Evolutionary conservation across 2,888 invertebrate genomes (phyloP), one percentile per base, ranked within the genome.

Genomic region (Agonopterix arenella): DNA sequence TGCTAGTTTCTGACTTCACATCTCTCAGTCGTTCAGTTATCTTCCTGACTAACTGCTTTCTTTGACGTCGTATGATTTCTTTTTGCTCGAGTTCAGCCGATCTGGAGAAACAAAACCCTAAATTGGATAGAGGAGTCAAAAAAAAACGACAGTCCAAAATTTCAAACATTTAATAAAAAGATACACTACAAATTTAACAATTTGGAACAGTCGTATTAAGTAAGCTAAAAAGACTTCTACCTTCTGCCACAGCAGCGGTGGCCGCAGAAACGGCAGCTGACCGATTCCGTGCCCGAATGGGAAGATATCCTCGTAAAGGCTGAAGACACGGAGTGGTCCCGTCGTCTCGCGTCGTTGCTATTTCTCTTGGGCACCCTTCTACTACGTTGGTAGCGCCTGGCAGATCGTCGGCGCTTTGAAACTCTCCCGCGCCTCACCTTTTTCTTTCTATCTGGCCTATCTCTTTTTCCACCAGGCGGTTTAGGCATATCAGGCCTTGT

Each of bases 181-280:
- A 4, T 18, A 18, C 4, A 18, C 18, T 18, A 18, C 18, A 18
- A 18, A 18, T 18, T 18, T 18, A 18, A 18, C 18, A 18, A 18
- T 18, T 18, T 18, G 18, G 18, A 18, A 18, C 18, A 18, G 18
- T 18, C 18, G 18, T 0, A 18, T 18, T 5, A 7, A 28, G 28
- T 28, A 5, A 28, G 5, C 28, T 28, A 28, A 28, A 5, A 28
- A 28, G 28, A 28, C 5, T 5, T 65, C 77, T 82, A 84, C 82
- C 83, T 81, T 76, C 75, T 66, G 49, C 66, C 66, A 52, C 77
- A 77, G 58, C 76, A 75, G 2, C 74, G 75, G 52, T 79, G 77
- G 11, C 80, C 76, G 52, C 84, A 84, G 50, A 69, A 63, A 36
- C 54, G 52, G 52, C 80, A 81, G 1, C 54, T 53, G 1, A 56